Evolutionary conservation across 1,140 invertebrate species (phyloP).

Genomic region (Paralvinella palmiformis): DNA sequence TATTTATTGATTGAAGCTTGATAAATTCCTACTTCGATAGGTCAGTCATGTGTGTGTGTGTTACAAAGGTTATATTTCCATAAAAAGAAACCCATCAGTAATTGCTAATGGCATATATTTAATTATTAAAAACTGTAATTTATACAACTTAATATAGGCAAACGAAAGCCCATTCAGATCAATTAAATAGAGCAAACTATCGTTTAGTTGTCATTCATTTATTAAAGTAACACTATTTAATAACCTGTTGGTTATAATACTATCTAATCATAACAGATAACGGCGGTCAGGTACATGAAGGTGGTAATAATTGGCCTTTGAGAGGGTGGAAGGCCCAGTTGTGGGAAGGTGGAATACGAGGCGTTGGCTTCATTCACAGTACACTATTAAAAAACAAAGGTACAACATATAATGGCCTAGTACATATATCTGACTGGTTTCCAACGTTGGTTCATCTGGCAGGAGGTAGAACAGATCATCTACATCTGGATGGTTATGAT

Average conservation of each 20-base stretch:
- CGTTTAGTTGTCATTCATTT: no score
- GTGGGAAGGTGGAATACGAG: slow-evolving; percentile 53
- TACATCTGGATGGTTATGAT: slow-evolving; percentile 35
- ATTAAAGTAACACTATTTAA: no score
- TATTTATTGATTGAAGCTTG: no score
- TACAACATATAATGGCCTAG: slow-evolving; percentile 24
- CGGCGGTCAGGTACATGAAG: slow-evolving; percentile 45
- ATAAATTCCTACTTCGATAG: no score
- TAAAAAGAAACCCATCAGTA: no score
- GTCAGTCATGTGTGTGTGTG: no score
- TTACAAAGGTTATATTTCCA: no score
- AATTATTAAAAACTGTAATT: no score
- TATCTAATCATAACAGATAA: slow-evolving; percentile 47
- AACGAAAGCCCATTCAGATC: no score
- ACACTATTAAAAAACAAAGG: slow-evolving; percentile 26
- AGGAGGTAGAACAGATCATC: slow-evolving; percentile 30
- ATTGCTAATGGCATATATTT: background rate
- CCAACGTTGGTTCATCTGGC: slow-evolving; percentile 39
- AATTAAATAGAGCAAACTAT: no score
- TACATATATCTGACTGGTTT: slow-evolving; percentile 47
- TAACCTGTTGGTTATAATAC: no score
- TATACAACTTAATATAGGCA: no score
- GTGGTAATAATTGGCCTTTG: slow-evolving; percentile 53
- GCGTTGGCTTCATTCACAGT: slow-evolving; percentile 44
- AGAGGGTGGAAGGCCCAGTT: slow-evolving; percentile 52